Percentiles rank a stretch among this genome's conserved stretches.
Conservation (phyloP, 2,113 vertebrate genomes). For the Oryzias javanicus region DNA sequence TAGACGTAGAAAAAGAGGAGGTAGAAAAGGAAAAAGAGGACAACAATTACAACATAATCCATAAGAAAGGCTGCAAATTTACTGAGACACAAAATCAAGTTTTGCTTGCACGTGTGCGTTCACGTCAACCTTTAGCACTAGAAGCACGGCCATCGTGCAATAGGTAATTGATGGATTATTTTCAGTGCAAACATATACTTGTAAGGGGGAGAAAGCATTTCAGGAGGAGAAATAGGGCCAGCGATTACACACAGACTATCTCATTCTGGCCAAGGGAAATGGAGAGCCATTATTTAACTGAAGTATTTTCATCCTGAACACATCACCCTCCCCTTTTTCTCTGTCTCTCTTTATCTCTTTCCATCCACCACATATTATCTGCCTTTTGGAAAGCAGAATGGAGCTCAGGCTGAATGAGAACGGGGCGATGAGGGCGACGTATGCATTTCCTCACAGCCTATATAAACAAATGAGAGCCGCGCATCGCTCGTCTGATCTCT, state of each 20-base stretch:
- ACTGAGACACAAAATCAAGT: conserved; percentile 35
- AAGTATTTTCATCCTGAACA: conserved; percentile 79
- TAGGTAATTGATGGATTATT: conserved; percentile 85
- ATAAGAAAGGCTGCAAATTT: conserved; percentile 41
- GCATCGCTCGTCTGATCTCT: conserved; percentile 65
- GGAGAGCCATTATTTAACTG: conserved; percentile 81
- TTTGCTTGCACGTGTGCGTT: conserved; percentile 21
- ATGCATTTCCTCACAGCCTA: conserved; percentile 77
- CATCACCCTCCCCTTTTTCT: conserved; percentile 69
- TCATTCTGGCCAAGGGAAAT: conserved; percentile 73
- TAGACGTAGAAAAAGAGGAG: conserved; percentile 47
- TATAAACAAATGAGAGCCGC: conserved; percentile 78
- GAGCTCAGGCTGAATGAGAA: conserved; percentile 60
- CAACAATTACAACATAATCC: conserved; percentile 22
- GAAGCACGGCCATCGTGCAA: conserved; percentile 79
- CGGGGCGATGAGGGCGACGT: conserved; percentile 64
- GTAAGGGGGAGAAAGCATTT: conserved; percentile 72
- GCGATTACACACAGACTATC: conserved; percentile 68
- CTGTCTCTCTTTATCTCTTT: conserved; percentile 46
- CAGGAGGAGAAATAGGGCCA: conserved; percentile 61
- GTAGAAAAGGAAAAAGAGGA: neutral
- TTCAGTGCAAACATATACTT: conserved; percentile 80
- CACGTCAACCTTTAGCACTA: conserved; percentile 58
- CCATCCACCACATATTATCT: conserved; percentile 76
- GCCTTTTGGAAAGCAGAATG: conserved; percentile 74